A percentile compares a stretch with the other conserved stretches of the same genome.
Conservation (phyloP, 2,888 invertebrate genomes). For the Exocentrus adspersus region DNA sequence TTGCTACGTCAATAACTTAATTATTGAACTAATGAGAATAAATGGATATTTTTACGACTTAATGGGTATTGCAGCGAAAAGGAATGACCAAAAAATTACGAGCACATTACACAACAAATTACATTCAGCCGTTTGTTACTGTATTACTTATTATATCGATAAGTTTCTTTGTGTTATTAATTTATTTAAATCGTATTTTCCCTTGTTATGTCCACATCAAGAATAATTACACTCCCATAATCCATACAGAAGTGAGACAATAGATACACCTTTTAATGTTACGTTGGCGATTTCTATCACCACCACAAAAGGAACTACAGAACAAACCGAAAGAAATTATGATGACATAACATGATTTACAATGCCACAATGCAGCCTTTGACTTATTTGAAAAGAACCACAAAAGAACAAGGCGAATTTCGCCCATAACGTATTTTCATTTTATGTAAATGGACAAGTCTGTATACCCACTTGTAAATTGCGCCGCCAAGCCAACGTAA, state of each 20-base stretch:
- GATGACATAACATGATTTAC: slow-evolving; percentile 20
- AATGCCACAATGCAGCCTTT: slow-evolving; percentile 2
- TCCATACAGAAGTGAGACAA: slow-evolving; percentile 2
- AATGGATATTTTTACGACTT: too few species aligned
- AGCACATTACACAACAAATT: too few species aligned
- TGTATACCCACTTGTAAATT: neutral
- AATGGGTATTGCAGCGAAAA: too few species aligned
- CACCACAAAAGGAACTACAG: slow-evolving; percentile 19
- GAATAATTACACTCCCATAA: neutral
- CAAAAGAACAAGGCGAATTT: neutral
- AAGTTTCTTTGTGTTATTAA: too few species aligned
- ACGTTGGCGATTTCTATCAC: slow-evolving; percentile 20
- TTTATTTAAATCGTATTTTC: too few species aligned
- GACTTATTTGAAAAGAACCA: neutral
- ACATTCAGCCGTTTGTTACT: too few species aligned
- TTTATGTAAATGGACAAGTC: slow-evolving; percentile 8
- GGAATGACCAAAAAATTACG: too few species aligned
- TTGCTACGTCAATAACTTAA: too few species aligned
- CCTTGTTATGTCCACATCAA: too few species aligned
- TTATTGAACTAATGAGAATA: too few species aligned
- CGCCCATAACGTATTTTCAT: neutral
- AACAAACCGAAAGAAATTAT: slow-evolving; percentile 10
- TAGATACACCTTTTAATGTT: slow-evolving; percentile 3
- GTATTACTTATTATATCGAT: too few species aligned
- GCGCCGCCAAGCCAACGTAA: neutral